Evolutionary conservation across 2,797 vertebrate genomes (phyloP), one percentile per base, ranked within the genome.

Genomic region (Pseudochirops cupreus): DNA sequence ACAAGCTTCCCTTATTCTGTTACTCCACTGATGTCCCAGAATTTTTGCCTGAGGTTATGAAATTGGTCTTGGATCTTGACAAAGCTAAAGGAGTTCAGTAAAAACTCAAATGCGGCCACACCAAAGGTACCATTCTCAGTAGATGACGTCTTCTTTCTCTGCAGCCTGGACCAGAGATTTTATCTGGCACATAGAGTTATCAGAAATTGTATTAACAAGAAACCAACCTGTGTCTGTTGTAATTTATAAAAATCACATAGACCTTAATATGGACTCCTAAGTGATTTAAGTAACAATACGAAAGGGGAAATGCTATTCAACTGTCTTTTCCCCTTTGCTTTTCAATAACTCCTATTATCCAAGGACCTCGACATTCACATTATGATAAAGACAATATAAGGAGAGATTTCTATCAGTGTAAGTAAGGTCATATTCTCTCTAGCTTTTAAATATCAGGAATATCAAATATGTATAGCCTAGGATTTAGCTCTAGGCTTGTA

Each of bases 291-390:
- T 95, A 92, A 91, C 90, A 74, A n/a, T 87, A 93, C 55, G 55
- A 90, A 93, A 92, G 91, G 91, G 67, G 94, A 96, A 93, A 52
- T 56, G 13, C 95, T 94, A n/a, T n/a, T n/a, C 90, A n/a, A 62
- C 52, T 39, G 26, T 92, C 46, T 50, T 74, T 92, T 67, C 33
- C n/a, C 7, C 93, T 67, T 67, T 90, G 4, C 82, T 90, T 54
- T 87, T 91, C 92, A 14, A 33, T 82, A 89, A 82, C 29, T 93
- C 46, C 39, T 91, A 0, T 93, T 58, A 59, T 57, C 93, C 54
- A 91, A 31, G 74, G 59, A 24, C 14, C 3, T 53, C 7, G 6
- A 24, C 12, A 39, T 92, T 95, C 33, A 92, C 46, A 89, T n/a
- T 93, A 55, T 54, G 55, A 46, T 92, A 57, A 96, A 95, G 74